Evolutionary conservation across 2,888 invertebrate species (phyloP), one percentile per base, ranked within the genome.

Genomic region (Zaprionus lineosus): DNA sequence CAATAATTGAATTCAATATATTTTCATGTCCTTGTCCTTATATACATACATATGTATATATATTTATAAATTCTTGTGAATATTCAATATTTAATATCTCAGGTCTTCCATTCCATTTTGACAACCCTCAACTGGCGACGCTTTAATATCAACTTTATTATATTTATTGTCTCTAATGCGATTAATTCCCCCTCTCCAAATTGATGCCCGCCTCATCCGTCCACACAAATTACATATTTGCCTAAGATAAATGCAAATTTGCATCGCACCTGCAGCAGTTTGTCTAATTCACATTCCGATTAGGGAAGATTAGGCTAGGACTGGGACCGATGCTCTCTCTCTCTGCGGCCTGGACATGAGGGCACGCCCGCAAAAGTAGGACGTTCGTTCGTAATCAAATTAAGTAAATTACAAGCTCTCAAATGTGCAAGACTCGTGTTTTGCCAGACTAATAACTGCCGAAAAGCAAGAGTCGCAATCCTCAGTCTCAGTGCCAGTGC

Each of bases 361-460:
- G 37, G 21, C 37, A 69, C 74, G 74, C 70, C 70, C 58, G 36
- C 24, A 40, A 31, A 33, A 48, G 52, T 46, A 61, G 56, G 59
- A 56, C 71, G 57, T 59, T n/a, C 57, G 76, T 66, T 60, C 70
- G 76, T 85, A 79, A 85, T 83, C 85, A 81, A 81, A 81, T 85
- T 81, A 81, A 85, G 81, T 81, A 85, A 82, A 85, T 82, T 82
- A 85, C 81, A 82, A 82, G 81, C 86, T 65, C 73, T 83, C 79
- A 79, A 81, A 83, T 85, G 85, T 85, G 83, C 65, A 78, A 83
- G 85, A 83, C 85, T 81, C 85, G 84, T 81, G 81, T 81, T 81
- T 85, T 79, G 52, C 56, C 66, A 60, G 63, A 55, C 76, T 74
- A 81, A 85, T 76, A 85, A 85, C 84, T 76, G 84, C 66, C 84